Percentiles rank a stretch among this genome's conserved stretches.
Evolutionary conservation across 2,113 vertebrate species (phyloP).

Genomic region (Antigone vipio): DNA sequence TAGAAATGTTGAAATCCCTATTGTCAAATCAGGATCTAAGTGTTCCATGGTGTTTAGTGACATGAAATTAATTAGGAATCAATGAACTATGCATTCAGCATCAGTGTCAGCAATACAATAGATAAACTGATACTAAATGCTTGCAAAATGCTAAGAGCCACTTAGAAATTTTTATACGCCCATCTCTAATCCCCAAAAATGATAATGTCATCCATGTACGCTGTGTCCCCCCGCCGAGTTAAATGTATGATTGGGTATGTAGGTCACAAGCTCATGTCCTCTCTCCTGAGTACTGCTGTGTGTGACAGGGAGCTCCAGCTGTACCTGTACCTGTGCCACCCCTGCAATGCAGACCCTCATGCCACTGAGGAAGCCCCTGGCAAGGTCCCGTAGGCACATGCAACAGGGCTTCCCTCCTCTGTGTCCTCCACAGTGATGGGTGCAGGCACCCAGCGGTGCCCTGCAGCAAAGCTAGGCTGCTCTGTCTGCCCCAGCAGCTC

Average conservation of each 20-base stretch:
- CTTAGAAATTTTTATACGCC: background rate
- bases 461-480: background rate
- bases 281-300: background rate
- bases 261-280: background rate
- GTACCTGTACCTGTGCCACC: background rate
- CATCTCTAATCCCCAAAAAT: background rate
- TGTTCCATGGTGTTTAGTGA: background rate
- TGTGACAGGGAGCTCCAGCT: background rate
- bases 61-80: background rate
- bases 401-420: fast-evolving
- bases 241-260: background rate
- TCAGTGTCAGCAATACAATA: background rate
- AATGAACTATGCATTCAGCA: background rate
- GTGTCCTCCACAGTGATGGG: background rate
- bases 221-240: background rate
- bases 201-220: background rate
- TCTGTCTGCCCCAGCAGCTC: background rate
- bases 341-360: background rate
- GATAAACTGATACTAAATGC: background rate
- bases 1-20: background rate
- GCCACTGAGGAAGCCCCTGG: background rate
- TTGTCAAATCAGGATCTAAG: background rate
- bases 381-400: background rate
- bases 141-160: background rate
- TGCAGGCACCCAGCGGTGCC: background rate